phyloP scores from a whole-genome alignment of 1,140 invertebrate genomes.

The Triops cancriformis region DNA sequence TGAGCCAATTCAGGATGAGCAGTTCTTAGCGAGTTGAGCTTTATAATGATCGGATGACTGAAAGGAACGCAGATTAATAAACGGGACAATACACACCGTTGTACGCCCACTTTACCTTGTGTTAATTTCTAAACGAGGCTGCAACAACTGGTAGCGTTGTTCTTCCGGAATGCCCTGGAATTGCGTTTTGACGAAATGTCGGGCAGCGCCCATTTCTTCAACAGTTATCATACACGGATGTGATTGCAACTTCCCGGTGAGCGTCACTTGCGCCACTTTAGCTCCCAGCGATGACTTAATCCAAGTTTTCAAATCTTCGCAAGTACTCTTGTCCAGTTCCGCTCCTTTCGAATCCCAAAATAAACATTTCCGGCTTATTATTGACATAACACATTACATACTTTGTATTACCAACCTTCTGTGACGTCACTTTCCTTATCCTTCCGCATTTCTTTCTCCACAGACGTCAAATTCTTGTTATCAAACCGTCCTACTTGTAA shows the following conservation, averaged over 20 bases:
- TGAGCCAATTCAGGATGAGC: slow-evolving; percentile 70
- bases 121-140: slow-evolving; percentile 89
- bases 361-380: background rate
- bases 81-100: background rate
- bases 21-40: slow-evolving; percentile 63
- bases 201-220: slow-evolving; percentile 88
- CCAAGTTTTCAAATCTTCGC: slow-evolving; percentile 64
- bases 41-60: slow-evolving; percentile 85
- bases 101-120: slow-evolving; percentile 53
- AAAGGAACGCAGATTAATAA: slow-evolving; percentile 34
- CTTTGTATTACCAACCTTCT: slow-evolving; percentile 34
- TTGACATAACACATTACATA: too few relatives aligned
- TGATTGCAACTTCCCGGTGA: slow-evolving; percentile 69
- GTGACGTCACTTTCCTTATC: slow-evolving; percentile 53
- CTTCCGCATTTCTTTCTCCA: slow-evolving; percentile 87
- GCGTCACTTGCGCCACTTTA: slow-evolving; percentile 69
- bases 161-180: slow-evolving; percentile 74
- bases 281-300: slow-evolving; percentile 63
- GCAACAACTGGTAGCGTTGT: slow-evolving; percentile 72
- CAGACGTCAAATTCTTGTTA: slow-evolving; percentile 67
- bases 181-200: slow-evolving; percentile 87
- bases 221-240: slow-evolving; percentile 92
- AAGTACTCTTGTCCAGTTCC: slow-evolving; percentile 24
- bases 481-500: slow-evolving; percentile 81
- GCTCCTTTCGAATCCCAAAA: slow-evolving; percentile 7